Base-by-base conservation (phyloP, 2,113 vertebrate species). In the Trematomus loennbergii region DNA sequence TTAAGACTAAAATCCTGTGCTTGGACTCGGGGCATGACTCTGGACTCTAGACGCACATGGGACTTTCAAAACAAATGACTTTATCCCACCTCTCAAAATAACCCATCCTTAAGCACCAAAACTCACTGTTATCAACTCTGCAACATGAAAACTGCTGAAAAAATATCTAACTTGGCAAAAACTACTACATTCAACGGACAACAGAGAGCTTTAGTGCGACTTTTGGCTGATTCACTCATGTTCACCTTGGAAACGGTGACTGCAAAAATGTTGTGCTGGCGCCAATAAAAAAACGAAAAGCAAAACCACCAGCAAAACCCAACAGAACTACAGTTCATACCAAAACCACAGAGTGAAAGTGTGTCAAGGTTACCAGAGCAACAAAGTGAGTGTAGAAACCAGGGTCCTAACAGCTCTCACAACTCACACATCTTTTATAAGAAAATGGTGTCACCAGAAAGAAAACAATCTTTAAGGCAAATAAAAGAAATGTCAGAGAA, bases 181-280 rank as follows among this genome's bases (percentile, higher is more conserved):
- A 57, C 18, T 17, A 49, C 10, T 5, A 2, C 45, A 20, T 57
- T 29, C 17, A 40, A 40, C 72, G 66, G 58, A 25, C 49, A 50
- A 20, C 9, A 1, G 43, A 33, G 43, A 17, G 20, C 33, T 59
- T 52, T 2, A 18, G 45, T 16, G 75, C 0, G 1, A 57, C 62
- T 55, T 71, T 59, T 0, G 9, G 20, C 46, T 63, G n/a, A 33
- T 66, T 63, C 54, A 40, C 46, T 25, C 29, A 22, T 1, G 22
- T 13, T 76, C 71, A 52, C 86, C 48, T 22, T 73, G 72, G 75
- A 72, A 82, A 85, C 86, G 59, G 65, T 66, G 8, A 10, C 33
- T 18, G 46, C 49, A 49, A 36, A 48, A 68, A 75, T 2, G 66
- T 33, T 72, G 25, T 54, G 49, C 36, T 70, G 78, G 16, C 22